Evolutionary conservation across 2,888 invertebrate genomes (phyloP).

Genomic region (Dolomedes plantarius): DNA sequence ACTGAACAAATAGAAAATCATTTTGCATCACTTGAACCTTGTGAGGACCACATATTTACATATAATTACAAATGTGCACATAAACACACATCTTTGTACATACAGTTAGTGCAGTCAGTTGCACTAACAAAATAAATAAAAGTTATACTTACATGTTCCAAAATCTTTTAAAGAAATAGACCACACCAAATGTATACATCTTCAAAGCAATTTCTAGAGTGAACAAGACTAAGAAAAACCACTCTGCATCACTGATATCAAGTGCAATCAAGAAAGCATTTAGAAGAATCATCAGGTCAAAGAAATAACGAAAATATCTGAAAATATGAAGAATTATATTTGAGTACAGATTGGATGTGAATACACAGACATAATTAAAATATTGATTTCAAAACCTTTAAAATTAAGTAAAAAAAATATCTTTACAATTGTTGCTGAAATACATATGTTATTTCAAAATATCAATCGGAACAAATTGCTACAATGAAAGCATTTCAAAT

Average conservation of each 20-base stretch:
- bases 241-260: constrained; percentile 77
- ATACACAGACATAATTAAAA: background rate
- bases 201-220: constrained; percentile 78
- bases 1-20: no score
- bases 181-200: constrained; percentile 77
- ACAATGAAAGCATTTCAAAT: no score
- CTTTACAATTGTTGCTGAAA: no score
- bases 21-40: no score
- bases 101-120: no score
- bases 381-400: background rate
- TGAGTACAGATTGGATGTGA: background rate
- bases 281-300: constrained; percentile 78
- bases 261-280: constrained; percentile 78
- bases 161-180: constrained; percentile 76
- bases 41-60: no score
- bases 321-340: constrained; percentile 65
- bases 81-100: no score
- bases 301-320: constrained; percentile 77
- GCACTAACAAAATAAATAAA: no score
- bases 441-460: no score
- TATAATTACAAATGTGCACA: no score
- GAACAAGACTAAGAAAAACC: constrained; percentile 78
- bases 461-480: no score
- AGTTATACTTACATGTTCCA: constrained; percentile 79
- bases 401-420: no score